Evolutionary conservation across 1,140 invertebrate genomes (phyloP).

Genomic region (Drosophila chauvacae): DNA sequence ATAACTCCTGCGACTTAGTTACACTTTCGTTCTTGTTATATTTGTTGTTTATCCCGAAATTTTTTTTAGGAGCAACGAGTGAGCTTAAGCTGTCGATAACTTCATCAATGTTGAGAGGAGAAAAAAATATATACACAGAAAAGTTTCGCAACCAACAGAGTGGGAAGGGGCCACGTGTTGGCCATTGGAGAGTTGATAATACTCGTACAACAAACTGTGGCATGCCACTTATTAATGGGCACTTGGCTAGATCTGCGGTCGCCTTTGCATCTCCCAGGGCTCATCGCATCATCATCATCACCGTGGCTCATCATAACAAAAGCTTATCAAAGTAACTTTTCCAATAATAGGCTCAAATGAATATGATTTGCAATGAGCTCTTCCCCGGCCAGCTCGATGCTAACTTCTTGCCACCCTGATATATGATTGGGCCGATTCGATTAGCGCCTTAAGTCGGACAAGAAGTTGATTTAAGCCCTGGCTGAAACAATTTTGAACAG

Average conservation of each 20-base stretch:
- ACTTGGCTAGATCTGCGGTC: constrained; percentile 57
- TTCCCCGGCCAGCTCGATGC: constrained; percentile 19
- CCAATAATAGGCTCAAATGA: constrained; percentile 81
- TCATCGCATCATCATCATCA: constrained; percentile 47
- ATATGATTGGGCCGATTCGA: constrained; percentile 29
- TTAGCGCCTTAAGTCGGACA: constrained; percentile 12
- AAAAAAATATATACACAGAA: constrained; percentile 22
- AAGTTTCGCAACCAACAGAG: constrained; percentile 33
- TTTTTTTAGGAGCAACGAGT: constrained; percentile 44
- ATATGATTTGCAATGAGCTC: constrained; percentile 56
- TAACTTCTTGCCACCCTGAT: constrained; percentile 47
- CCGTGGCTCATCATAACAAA: constrained; percentile 71
- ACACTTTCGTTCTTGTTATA: background rate
- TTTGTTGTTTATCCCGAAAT: constrained; percentile 25
- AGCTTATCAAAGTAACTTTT: constrained; percentile 80
- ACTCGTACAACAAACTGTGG: constrained; percentile 38
- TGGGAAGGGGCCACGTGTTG: constrained; percentile 50
- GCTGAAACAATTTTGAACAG: constrained; percentile 2
- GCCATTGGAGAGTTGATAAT: constrained; percentile 67
- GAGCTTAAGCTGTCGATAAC: constrained; percentile 68
- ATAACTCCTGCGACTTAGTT: background rate
- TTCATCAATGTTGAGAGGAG: constrained; percentile 67
- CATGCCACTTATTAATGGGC: constrained; percentile 75
- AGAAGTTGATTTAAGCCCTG: constrained; percentile 20
- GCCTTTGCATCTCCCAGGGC: constrained; percentile 32